These are phyloP conservation scores for Dasysyrphus albostriatus DNA, from an alignment of 2,888 invertebrate species.

Conservation along the genomic window DNA sequence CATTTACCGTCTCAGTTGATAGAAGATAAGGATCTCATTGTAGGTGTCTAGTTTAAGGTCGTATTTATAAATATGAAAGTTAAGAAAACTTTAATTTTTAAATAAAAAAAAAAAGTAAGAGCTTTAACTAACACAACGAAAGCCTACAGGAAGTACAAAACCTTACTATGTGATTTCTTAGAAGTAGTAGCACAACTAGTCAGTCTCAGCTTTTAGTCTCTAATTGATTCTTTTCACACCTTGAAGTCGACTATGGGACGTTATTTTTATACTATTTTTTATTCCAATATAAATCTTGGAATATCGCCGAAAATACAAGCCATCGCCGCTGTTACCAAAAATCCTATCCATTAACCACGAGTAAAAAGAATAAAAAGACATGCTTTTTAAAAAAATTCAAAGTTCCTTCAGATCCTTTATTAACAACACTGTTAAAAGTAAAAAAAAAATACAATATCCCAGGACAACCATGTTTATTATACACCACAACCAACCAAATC, in stretches of 20 bases:
- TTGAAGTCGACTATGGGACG: slow-evolving; percentile 63
- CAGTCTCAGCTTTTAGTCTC: slow-evolving; percentile 32
- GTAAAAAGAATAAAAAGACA: slow-evolving; percentile 41
- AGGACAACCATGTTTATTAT: slow-evolving; percentile 82
- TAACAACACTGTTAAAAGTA: slow-evolving; percentile 64
- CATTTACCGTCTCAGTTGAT: too few species aligned
- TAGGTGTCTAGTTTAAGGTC: too few species aligned
- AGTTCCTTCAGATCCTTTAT: slow-evolving; percentile 70
- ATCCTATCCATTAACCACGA: slow-evolving; percentile 56
- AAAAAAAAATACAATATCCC: slow-evolving; percentile 78
- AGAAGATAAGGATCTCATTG: too few species aligned
- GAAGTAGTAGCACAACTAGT: slow-evolving; percentile 2
- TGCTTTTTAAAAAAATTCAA: slow-evolving; percentile 28
- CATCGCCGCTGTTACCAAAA: slow-evolving; percentile 61
- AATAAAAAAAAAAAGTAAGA: too few species aligned
- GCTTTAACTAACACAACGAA: too few species aligned
- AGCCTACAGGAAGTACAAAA: too few species aligned
- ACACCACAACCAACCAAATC: slow-evolving; percentile 84
- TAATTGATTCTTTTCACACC: background rate
- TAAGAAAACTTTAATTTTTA: too few species aligned
- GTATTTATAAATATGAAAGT: too few species aligned
- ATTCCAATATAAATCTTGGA: slow-evolving; percentile 26
- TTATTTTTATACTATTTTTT: slow-evolving; percentile 10
- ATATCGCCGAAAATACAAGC: slow-evolving; percentile 45
- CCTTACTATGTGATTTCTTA: too few species aligned